Evolutionary conservation across 2,888 invertebrate species (phyloP), one percentile per base, ranked within the genome.

Genomic region (Lypha dubia): DNA sequence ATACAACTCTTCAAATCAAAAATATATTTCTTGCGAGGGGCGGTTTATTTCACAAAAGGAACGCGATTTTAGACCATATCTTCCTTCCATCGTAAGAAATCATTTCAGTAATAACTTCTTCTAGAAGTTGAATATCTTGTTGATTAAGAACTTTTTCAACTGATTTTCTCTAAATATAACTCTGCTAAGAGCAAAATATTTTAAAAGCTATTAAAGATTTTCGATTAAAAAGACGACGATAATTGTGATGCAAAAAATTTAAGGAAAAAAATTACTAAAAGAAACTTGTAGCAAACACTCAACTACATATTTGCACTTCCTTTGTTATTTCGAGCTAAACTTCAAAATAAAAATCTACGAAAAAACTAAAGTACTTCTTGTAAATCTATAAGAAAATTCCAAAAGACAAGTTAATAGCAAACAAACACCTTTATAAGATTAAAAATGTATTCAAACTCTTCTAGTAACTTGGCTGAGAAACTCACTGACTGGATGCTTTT

Each of bases 351-450:
- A n/a, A n/a, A n/a, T n/a, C n/a, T n/a, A n/a, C n/a, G 70, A 62
- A 67, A 58, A 51, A 46, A 32, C 53, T 80, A 17, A 75, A 84
- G 56, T 68, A 49, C 67, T 77, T 73, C 51, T 68, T 68, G 56
- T 68, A 77, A 73, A 73, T 73, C 46, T 74, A 44, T 46, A 67
- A 74, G 53, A 22, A 67, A 46, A 76, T 70, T 32, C n/a, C 38
- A 75, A 63, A 71, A 71, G 73, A 68, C 63, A 76, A 77, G 49
- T 67, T 67, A 73, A 67, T 70, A 70, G 70, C 62, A 82, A 82
- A 74, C 68, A 77, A 79, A 81, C 77, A 81, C 81, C 81, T 79
- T 80, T 77, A 70, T 70, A 41, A 58, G 81, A 75, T 75, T 84
- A 68, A 63, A 62, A 70, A 65, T 65, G 32, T 65, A 79, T 65